phyloP scores from a whole-genome alignment of 2,797 vertebrate species.

The Petrocephalus schoutedeni region DNA sequence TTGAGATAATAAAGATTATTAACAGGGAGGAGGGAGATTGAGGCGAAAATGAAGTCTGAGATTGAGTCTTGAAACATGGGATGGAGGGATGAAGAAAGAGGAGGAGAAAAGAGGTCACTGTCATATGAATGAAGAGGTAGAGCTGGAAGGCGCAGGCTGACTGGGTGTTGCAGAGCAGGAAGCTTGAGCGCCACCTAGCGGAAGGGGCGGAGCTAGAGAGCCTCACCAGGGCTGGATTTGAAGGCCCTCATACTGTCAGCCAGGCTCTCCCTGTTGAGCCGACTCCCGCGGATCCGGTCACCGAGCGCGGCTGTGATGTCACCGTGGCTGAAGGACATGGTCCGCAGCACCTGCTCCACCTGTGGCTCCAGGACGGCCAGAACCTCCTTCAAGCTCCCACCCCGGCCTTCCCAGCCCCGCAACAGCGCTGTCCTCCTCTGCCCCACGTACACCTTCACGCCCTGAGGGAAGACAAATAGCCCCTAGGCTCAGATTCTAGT shows the following conservation, averaged over 20 bases:
- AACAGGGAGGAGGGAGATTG: background rate
- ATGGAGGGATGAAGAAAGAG: background rate
- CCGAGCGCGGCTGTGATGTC: conserved; percentile 76
- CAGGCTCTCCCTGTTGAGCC: conserved; percentile 61
- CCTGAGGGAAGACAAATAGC: conserved; percentile 45
- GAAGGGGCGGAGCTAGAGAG: background rate
- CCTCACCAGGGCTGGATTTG: conserved; percentile 88
- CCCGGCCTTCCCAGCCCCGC: conserved; percentile 49
- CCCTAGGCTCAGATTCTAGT: background rate
- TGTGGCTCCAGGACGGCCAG: conserved; percentile 58
- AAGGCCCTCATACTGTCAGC: conserved; percentile 78
- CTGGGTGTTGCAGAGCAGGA: background rate
- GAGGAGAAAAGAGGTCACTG: background rate
- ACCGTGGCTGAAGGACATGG: conserved; percentile 81
- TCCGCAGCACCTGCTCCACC: conserved; percentile 65
- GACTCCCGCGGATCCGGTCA: conserved; percentile 68
- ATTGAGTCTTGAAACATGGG: background rate
- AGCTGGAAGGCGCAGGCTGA: background rate
- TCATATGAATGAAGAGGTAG: background rate
- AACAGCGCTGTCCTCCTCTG: conserved; percentile 74
- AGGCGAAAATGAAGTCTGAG: background rate
- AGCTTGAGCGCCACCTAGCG: background rate
- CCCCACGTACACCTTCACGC: conserved; percentile 68
- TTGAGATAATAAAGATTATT: background rate
- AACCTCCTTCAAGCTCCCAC: conserved; percentile 53